phyloP scores from a whole-genome alignment of 2,113 vertebrate genomes.

The Coptodon bakossiorum region DNA sequence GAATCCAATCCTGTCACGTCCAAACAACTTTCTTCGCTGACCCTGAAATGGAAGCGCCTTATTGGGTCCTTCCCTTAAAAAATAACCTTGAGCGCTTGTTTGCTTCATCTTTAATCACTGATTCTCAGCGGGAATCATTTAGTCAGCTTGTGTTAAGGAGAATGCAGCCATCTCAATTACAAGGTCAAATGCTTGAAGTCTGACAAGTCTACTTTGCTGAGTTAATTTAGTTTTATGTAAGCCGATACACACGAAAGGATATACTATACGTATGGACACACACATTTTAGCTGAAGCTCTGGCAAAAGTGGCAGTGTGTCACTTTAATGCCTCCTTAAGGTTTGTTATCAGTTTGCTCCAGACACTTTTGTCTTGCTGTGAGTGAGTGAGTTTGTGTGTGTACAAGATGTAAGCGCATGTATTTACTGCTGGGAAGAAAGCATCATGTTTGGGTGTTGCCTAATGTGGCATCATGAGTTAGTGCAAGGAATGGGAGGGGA shows the following conservation, averaged over 20 bases:
- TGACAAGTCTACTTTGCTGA: not conserved
- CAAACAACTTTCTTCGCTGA: not conserved
- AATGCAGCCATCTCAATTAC: not conserved
- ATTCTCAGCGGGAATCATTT: not conserved
- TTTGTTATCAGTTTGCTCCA: constrained; percentile 51
- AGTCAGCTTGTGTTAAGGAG: not conserved
- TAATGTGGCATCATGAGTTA: not conserved
- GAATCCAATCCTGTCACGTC: not conserved
- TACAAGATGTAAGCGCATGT: not conserved
- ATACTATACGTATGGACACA: not conserved
- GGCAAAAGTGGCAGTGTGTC: constrained; percentile 5
- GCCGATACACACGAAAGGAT: not conserved
- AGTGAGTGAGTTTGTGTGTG: not conserved
- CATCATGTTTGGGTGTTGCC: not conserved
- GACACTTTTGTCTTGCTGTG: constrained; percentile 28
- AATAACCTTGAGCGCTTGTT: not conserved
- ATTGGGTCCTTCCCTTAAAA: not conserved
- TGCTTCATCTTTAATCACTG: not conserved
- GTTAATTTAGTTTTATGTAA: not conserved
- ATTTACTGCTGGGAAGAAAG: not conserved
- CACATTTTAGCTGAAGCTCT: not conserved
- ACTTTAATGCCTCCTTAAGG: constrained; percentile 22
- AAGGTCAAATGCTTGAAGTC: constrained; percentile 24
- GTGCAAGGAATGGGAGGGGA: not conserved
- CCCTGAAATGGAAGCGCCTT: not conserved